Evolutionary conservation across 2,797 vertebrate genomes (phyloP), one percentile per base, ranked within the genome.

Genomic region (Typhlichthys subterraneus): DNA sequence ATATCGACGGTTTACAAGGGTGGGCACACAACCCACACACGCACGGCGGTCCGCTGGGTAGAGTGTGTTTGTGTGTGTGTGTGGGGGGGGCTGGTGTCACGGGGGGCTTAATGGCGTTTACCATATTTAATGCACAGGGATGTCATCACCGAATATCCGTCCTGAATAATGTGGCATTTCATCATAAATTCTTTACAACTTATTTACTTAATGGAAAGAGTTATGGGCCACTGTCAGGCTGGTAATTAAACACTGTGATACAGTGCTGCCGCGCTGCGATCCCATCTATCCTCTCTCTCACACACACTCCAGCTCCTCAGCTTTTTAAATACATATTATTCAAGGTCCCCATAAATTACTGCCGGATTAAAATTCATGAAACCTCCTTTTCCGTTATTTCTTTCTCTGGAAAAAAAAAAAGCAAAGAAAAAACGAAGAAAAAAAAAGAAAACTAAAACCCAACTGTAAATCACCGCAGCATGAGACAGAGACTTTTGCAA

Each of bases 161-260:
- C 91, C 91, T 90, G 92, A 95, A 95, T 97, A 96, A 96, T 95
- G 94, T 94, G 94, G 92, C 95, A 94, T 95, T 96, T 94, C 91
- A 92, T 96, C 96, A 98, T 98, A 97, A 96, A 96, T 96, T 95
- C 94, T 94, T 95, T 95, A 94, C 91, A 96, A 94, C 91, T 80
- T 96, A 96, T 98, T 98, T 96, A 96, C 96, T 96, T 97, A 98
- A 97, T 96, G 93, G 94, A 93, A 94, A 97, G 95, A 98, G 91
- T 96, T 96, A 97, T 93, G 90, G 92, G 84, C 89, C 57, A 85
- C 94, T 97, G 95, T 95, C 95, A 94, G 80, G 89, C 80, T 68
- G 91, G 91, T 94, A 95, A 96, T 96, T 96, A 94, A 93, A 93
- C 89, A 92, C 88, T 93, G 94, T 94, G 94, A 96, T 93, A 93